Percentiles rank a stretch among this genome's conserved stretches.
Conservation (phyloP, 1,140 invertebrate species). For the Drosophila ficusphila region DNA sequence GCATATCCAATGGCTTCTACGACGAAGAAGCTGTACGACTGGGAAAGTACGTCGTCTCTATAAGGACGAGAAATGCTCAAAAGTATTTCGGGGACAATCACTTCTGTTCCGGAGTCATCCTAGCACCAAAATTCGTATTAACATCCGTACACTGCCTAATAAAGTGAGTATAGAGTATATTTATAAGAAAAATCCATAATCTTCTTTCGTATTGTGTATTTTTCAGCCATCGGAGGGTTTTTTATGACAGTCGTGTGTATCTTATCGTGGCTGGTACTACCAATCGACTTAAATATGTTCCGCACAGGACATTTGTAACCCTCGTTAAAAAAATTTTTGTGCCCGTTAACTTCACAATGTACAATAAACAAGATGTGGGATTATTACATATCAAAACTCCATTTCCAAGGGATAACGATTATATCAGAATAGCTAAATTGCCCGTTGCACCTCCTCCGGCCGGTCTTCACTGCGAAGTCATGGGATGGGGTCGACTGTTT, state of each 20-base stretch:
- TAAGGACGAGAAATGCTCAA: conserved; percentile 28
- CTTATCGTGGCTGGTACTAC: conserved; percentile 42
- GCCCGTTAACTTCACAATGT: conserved; percentile 36
- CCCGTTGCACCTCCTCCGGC: background rate
- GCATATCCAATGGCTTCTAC: background rate
- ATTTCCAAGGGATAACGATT: conserved; percentile 2
- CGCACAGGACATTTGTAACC: background rate
- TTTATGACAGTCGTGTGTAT: background rate
- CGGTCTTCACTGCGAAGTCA: conserved; percentile 2
- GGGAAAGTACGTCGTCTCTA: conserved; percentile 41
- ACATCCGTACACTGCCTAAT: conserved; percentile 45
- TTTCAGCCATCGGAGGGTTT: conserved; percentile 12
- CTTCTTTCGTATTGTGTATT: too few species aligned
- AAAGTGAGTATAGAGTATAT: conserved; percentile 19
- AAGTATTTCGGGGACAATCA: conserved; percentile 57
- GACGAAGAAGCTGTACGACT: background rate
- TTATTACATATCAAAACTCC: background rate
- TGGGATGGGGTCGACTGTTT: conserved; percentile 50
- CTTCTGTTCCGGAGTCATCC: conserved; percentile 45
- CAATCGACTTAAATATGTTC: conserved; percentile 23
- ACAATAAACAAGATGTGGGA: conserved; percentile 47
- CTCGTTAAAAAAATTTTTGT: conserved; percentile 12
- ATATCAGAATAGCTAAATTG: conserved; percentile 8
- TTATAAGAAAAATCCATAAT: too few species aligned
- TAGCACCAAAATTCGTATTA: conserved; percentile 7